Evolutionary conservation across 92 coral and sea anemone species (phyloP), one percentile per base, ranked within the genome.

Genomic region (Bergia sp.): DNA sequence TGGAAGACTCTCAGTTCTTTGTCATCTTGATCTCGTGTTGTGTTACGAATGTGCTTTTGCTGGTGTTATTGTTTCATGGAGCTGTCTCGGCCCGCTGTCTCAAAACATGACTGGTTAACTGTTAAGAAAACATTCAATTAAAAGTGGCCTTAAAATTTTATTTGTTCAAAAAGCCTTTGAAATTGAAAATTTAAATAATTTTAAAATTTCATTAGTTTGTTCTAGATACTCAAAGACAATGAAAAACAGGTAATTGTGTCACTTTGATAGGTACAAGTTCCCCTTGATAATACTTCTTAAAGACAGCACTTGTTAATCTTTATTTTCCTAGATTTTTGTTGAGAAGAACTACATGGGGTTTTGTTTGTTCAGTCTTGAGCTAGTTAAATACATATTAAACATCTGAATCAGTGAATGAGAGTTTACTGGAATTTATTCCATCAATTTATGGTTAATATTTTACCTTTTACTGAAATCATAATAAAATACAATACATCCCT

Each of bases 11-110:
- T 5, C 9, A 2, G 3, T 76, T 41, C 47, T 40, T 9, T 16
- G 15, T 7, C 39, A 20, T 16, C 12, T 80, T 5, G 8, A 29
- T 80, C 69, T 80, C 18, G 71, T 80, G 71, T 1, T 80, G 71
- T 1, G 2, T 79, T 37, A 53, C 36, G 36, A 53, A 11, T 58
- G 42, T 73, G 44, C 36, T 57, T 15, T 23, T 79, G 49, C 85
- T 80, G 85, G 85, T 80, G 71, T 37, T 53, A 57, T 45, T 80
- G 58, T 57, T 80, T 4, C 18, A 37, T 8, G 8, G 21, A 80
- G 15, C 37, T 10, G 37, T 36, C 64, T n/a, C 15, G 55, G 49
- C 36, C 4, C 53, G 53, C 8, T 29, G 29, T 29, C 13, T 53
- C 16, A 12, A 8, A 53, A 55, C 57, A 36, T 80, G 69, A 55